Base-by-base conservation (phyloP, 35 echinoderm and acorn worm species). In the Ptychodera flava region DNA sequence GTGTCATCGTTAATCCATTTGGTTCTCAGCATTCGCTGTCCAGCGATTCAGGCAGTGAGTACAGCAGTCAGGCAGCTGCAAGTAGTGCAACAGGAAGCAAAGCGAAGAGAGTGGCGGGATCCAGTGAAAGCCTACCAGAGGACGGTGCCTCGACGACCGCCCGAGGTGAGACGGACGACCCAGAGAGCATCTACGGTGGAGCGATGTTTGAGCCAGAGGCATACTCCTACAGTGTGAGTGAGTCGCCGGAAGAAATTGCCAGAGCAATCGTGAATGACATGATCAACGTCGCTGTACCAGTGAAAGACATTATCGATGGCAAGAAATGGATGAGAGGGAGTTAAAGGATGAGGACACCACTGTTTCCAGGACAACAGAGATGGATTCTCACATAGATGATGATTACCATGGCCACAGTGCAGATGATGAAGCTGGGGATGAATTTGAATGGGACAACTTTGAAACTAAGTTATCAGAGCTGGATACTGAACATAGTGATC, bases 1-100 rank as follows among this genome's bases (percentile, higher is more conserved):
- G 89, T 38, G 88, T 99, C 28, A 99, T 92, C 0, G 88, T 99
- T 12, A 99, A 99, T 88, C 96, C 96, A 0, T 90, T 99, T 82
- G 92, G 88, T 6, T 64, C 45, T 35, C 91, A 94, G 34, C 38
- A 84, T 52, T 90, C 89, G 1, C 90, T 86, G 15, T 86, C 82
- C 64, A 99, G 96, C 30, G 96, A 99, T 82, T 94, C 96, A 12
- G 96, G 92, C 29, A 97, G 92, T 76, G 96, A 88, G 32, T 78
- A 38, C 35, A 86, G 37, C 37, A 12, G 16, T 16, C 16, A 10
- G 10, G 79, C 30, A 10, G n/a, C 30, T 10, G 2, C 32, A 6
- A 80, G 79, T 30, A 80, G 6, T 80, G 2, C 79, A 30, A 29
- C 79, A 80, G 32, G 6, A 15, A 30, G n/a, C 30, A 33, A 30